Conservation (phyloP, 1,140 invertebrate genomes). For the Tetragonula clypearis region DNA sequence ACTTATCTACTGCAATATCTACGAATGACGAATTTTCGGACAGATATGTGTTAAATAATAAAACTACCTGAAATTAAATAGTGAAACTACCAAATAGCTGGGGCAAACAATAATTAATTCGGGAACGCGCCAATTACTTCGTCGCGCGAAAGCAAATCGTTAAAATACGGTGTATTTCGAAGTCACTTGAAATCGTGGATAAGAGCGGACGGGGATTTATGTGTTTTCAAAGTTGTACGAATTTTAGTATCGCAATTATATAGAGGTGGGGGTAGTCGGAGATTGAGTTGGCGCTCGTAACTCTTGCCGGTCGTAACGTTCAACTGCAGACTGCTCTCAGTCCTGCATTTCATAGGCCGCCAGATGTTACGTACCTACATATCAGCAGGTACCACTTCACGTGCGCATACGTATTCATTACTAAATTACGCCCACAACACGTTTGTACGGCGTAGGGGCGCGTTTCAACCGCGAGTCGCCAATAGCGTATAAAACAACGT, state of each 20-base stretch:
- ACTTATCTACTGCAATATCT: too few relatives aligned
- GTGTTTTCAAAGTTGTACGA: constrained; percentile 50
- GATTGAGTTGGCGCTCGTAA: constrained; percentile 75
- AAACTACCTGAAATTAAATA: too few relatives aligned
- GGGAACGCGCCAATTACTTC: background rate
- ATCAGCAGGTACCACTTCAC: constrained; percentile 71
- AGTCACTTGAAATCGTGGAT: background rate
- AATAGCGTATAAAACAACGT: constrained; percentile 62
- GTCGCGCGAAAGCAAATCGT: background rate
- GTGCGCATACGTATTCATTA: constrained; percentile 72
- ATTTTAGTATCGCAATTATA: constrained; percentile 72
- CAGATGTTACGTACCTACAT: constrained; percentile 75
- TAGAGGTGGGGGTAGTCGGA: constrained; percentile 56
- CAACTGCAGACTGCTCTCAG: constrained; percentile 72
- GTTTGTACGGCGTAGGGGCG: constrained; percentile 30
- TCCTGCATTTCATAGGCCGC: constrained; percentile 76
- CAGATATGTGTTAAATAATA: too few relatives aligned
- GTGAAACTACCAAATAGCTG: background rate
- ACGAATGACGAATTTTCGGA: too few relatives aligned
- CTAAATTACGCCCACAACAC: constrained; percentile 67
- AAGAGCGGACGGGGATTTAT: constrained; percentile 39
- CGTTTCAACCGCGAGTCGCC: constrained; percentile 65
- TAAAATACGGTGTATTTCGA: background rate
- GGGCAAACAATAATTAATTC: background rate
- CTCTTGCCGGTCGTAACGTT: constrained; percentile 74